Base-by-base conservation (phyloP, 1,140 invertebrate genomes). In the Psix sp. region DNA sequence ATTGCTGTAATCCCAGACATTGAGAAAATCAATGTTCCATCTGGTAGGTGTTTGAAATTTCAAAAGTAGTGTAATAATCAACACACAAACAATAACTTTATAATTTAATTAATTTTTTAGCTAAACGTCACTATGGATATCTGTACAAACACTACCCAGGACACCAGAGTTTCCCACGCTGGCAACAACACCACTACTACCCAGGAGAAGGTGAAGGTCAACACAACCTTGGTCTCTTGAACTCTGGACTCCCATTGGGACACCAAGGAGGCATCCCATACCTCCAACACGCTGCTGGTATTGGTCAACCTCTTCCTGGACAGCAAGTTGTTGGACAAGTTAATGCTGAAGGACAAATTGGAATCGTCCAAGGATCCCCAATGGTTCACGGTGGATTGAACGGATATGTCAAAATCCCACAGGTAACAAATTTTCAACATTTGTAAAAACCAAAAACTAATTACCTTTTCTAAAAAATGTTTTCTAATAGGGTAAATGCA, bases 1-100 rank as follows among this genome's bases (percentile, higher is more conserved):
- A 67, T 86, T 0, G 77, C 83, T 13, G 84, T 86, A 13, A 65
- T 85, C 15, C 82, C 84, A 17, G 71, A 80, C 0, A 78, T 77
- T 2, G 20, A 62, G 16, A 70, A 76, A 13, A 45, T 18, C 10
- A 66, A 18, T 10, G 66, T 75, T 17, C 73, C 73, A 11, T 31
- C 73, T 17, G 60, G 59, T 65, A 59, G 15, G 31, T 52, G 3
- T 18, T 24, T 35, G 6, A 35, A 35, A 35, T 24, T 24, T 24
- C 21, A 24, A 24, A 24, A n/a, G 21, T 24, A 24, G 3, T 24
- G n/a, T n/a, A n/a, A n/a, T n/a, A n/a, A n/a, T n/a, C n/a, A n/a
- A n/a, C n/a, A n/a, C n/a, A n/a, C n/a, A n/a, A n/a, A n/a, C n/a
- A n/a, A n/a, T n/a, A n/a, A n/a, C n/a, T n/a, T n/a, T n/a, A n/a